Evolutionary conservation across 2,888 invertebrate species (phyloP), one percentile per base, ranked within the genome.

Genomic region (Eupithecia tripunctaria): DNA sequence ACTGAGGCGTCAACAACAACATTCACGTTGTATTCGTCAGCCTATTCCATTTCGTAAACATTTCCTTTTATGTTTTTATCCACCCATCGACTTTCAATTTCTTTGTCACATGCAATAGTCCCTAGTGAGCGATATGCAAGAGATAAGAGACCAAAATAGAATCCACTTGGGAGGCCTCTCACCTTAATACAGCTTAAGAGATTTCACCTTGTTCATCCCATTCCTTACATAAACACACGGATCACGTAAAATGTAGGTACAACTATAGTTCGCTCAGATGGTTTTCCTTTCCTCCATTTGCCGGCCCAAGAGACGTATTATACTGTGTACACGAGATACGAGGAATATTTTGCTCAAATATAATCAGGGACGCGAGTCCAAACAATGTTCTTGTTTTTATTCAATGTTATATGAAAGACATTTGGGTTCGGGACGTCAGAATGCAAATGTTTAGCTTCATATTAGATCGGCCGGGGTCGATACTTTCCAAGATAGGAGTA

Each of bases 321-420:
- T 88, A 86, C 89, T 92, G 89, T 93, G 91, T 93, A 93, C 91
- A 91, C 87, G 88, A 88, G 87, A 88, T 86, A 86, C 86, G 84
- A 85, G 85, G 87, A 91, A 93, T 93, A 93, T 93, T 89, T 89
- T 92, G 92, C 89, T 85, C 94, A 94, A 94, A 94, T 92, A 94
- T 94, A 94, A 94, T 94, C 94, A 93, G 86, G 91, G 90, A 89
- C 86, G 86, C 84, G 86, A 86, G 89, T 88, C 89, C 91, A 92
- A 93, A 92, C 91, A 91, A 87, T 88, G 87, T 87, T 91, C 88
- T 89, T 89, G 88, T 90, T 92, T 92, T 91, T 90, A 86, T 91
- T 87, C 88, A 84, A 88, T 85, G 86, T 89, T 87, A 88, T 91
- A 87, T 83, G 83, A 85, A 84, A 87, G 73, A 77, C 76, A 77